Evolutionary conservation across 2,113 vertebrate species (phyloP).

Genomic region (Mustela lutreola): DNA sequence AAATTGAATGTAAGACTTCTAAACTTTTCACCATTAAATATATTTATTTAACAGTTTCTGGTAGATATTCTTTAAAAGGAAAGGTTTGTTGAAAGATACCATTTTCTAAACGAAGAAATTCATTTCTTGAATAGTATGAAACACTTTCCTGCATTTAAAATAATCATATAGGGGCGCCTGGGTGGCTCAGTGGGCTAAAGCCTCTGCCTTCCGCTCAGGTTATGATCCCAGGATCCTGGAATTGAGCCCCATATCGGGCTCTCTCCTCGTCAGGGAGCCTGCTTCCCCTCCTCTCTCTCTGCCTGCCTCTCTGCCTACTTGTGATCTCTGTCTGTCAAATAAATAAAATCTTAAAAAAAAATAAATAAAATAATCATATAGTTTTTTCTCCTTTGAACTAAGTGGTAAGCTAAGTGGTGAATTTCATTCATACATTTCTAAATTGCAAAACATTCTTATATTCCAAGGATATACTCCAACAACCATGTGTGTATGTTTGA

Average conservation of each 20-base stretch:
- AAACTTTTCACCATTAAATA: neutral
- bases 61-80: neutral
- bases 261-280: no score
- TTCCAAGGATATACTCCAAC: neutral
- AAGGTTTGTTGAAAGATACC: neutral
- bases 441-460: conserved; percentile 17
- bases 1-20: neutral
- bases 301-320: no score
- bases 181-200: no score
- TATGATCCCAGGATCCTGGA: no score
- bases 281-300: no score
- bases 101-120: neutral
- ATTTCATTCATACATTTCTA: conserved; percentile 48
- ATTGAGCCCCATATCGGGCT: no score
- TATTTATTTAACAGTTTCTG: neutral
- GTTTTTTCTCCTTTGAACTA: conserved; percentile 21
- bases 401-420: conserved; percentile 10
- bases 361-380: neutral
- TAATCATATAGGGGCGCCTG: neutral
- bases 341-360: no score
- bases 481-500: neutral
- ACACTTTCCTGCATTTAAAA: neutral
- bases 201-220: no score
- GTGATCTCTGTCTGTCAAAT: no score
- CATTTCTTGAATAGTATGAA: neutral